Percentiles rank a stretch among this genome's conserved stretches.
These are phyloP conservation scores for Jordanella pulchra DNA, from an alignment of 2,797 vertebrate species.

Conservation along the genomic window DNA sequence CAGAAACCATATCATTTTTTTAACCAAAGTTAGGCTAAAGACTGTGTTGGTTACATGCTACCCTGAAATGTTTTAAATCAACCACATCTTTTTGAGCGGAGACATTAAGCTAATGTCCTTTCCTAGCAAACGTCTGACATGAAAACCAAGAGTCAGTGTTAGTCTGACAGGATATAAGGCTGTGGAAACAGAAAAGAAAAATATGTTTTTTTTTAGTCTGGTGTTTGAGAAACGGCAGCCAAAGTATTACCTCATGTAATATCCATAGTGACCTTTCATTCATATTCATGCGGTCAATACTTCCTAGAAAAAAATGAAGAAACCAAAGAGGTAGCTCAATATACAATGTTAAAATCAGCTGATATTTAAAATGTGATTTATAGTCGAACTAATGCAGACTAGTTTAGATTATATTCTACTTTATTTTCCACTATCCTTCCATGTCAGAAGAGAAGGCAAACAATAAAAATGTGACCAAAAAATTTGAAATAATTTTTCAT, in stretches of 20 bases:
- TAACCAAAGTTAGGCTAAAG: constrained; percentile 64
- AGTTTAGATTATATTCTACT: not conserved
- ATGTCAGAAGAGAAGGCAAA: not conserved
- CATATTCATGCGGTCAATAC: constrained; percentile 18
- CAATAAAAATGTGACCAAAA: too few species aligned
- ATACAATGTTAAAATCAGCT: not conserved
- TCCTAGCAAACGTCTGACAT: constrained; percentile 35
- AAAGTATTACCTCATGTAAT: constrained; percentile 38
- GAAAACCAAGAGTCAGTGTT: constrained; percentile 47
- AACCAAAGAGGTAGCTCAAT: not conserved
- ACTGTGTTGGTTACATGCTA: constrained; percentile 58
- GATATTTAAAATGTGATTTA: constrained; percentile 1
- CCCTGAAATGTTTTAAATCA: constrained; percentile 70
- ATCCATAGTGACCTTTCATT: constrained; percentile 35
- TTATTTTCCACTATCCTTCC: constrained; percentile 21
- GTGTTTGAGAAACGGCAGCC: constrained; percentile 37
- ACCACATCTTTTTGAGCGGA: constrained; percentile 58
- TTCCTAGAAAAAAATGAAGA: constrained; percentile 8
- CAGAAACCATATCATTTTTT: constrained; percentile 77
- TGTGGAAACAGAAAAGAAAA: constrained; percentile 45
- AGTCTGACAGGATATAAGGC: constrained; percentile 39
- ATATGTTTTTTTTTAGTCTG: constrained; percentile 36
- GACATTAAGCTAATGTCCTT: constrained; percentile 71
- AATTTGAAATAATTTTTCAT: too few species aligned
- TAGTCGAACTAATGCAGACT: constrained; percentile 13